Base-by-base conservation (phyloP, 2,113 vertebrate genomes). In the Ciconia stormi region DNA sequence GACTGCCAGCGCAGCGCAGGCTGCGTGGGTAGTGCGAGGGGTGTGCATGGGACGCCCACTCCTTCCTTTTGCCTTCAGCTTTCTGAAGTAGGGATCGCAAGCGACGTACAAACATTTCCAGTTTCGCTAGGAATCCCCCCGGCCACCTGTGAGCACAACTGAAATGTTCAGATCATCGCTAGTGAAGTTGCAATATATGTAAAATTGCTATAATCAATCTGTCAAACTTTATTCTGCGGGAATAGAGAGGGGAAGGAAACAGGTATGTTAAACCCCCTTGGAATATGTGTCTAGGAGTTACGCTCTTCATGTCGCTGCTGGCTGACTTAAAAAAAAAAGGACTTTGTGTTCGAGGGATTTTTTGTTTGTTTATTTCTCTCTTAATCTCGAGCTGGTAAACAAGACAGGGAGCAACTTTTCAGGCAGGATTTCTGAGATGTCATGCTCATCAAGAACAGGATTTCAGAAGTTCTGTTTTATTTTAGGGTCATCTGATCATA, bases 41-140 rank as follows among this genome's bases (percentile, higher is more conserved):
- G 0, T 18, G 72, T 19, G 7, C 11, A 0, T 0, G n/a, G 44
- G 49, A 3, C 3, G 11, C 19, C 25, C 1, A 13, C n/a, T 6
- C 23, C 25, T 17, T 38, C 13, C 34, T 13, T 63, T 46, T n/a
- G 69, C 73, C 17, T 21, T 25, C 91, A 11, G 0, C n/a, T 85
- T n/a, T 29, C 30, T 4, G 40, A 13, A 71, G 23, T 2, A 32
- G 26, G 5, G 32, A 16, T 38, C 1, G 6, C 27, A 9, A 44
- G 38, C 1, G 38, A 16, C 5, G 10, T 4, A 3, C 27, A 14
- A 36, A 32, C 49, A 2, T 13, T 67, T 15, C 23, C 27, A 10
- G 44, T 17, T 74, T 34, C 20, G 26, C 22, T 19, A 29, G 69
- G 66, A 12, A 32, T 65, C 11, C 9, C 13, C 23, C 2, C 2